Base-by-base conservation (phyloP, 2,113 vertebrate species). In the Sialia sialis region DNA sequence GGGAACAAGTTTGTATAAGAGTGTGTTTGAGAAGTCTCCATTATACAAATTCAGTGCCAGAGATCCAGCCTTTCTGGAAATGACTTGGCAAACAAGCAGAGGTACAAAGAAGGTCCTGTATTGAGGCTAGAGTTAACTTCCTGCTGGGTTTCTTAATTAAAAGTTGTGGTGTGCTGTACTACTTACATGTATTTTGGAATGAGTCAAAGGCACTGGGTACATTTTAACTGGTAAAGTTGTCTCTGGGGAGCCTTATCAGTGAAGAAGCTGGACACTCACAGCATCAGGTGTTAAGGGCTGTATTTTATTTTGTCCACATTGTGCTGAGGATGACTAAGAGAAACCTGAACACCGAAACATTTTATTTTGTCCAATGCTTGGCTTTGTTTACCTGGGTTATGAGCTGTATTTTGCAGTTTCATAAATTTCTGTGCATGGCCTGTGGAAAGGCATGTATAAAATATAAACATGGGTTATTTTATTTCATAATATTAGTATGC, bases 71-170 rank as follows among this genome's bases (percentile, higher is more conserved):
- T 92, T 89, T 84, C 70, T 94, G 84, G 56, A 89, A 94, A 69
- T 72, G 36, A 63, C 69, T 96, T 2, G 1, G 49, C 58, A 82
- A 91, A 64, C 62, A 79, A 87, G 69, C 66, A 75, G 41, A 70
- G 58, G 39, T 87, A 91, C 69, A 92, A 94, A 94, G 89, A 84
- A 79, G 76, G 56, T 89, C n/a, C 73, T 97, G 62, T 96, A 14
- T 8, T 87, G 60, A 81, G 66, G n/a, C 44, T 38, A 25, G 32
- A 92, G 39, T 72, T 79, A 92, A 58, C 68, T 79, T 91, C 73
- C 46, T 92, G 32, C 34, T 75, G 69, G 52, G 62, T 75, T 89
- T 94, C 74, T 62, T 87, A 49, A 90, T 81, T 84, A 79, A 91
- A 92, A 82, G 25, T 60, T 94, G 62, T 38, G 69, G 56, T 72